Evolutionary conservation across 2,113 vertebrate species (phyloP).

Genomic region (Falco punctatus): DNA sequence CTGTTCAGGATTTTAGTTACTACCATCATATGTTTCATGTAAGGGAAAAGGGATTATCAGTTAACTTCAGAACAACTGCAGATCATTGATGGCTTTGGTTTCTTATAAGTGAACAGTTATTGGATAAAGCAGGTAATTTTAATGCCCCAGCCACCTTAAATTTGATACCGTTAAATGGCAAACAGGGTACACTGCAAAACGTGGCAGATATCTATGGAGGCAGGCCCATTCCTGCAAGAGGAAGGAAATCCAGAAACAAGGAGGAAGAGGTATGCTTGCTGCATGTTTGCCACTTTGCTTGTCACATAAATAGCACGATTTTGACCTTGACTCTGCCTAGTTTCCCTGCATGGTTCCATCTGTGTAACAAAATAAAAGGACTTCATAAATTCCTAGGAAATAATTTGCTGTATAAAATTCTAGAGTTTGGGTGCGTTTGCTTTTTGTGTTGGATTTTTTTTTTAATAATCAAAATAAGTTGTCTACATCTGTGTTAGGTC

Average conservation of each 20-base stretch:
- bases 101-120: conserved; percentile 8
- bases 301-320: conserved; percentile 34
- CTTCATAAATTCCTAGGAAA: conserved; percentile 32
- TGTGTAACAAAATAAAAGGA: conserved; percentile 46
- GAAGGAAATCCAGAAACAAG: conserved; percentile 91
- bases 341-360: conserved; percentile 75
- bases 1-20: background rate
- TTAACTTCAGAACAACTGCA: background rate
- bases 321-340: conserved; percentile 40
- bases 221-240: conserved; percentile 85
- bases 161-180: conserved; percentile 88
- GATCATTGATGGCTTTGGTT: conserved; percentile 9
- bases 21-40: background rate
- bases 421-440: background rate
- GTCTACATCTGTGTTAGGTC: background rate
- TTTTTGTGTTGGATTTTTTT: background rate
- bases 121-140: conserved; percentile 54
- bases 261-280: conserved; percentile 97
- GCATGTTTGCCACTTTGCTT: conserved; percentile 75
- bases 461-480: conserved; percentile 33
- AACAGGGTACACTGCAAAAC: conserved; percentile 95
- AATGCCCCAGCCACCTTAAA: conserved; percentile 76
- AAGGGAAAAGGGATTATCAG: background rate
- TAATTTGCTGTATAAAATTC: conserved; percentile 29
- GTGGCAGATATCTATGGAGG: conserved; percentile 89